Base-by-base conservation (phyloP, 2,888 invertebrate genomes). In the Pharmacophagus antenor region DNA sequence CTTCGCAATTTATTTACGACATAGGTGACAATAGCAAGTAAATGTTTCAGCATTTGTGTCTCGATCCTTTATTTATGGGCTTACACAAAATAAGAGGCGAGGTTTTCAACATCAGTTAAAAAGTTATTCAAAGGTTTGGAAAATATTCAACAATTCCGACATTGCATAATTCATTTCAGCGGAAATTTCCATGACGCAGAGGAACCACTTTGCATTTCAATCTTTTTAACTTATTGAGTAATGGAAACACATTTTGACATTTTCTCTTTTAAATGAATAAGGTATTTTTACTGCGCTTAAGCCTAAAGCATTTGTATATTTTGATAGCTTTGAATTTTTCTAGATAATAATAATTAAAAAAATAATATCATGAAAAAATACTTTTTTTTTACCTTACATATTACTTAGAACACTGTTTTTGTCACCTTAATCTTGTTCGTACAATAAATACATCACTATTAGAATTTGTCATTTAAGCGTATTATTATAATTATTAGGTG, bases 121-220 rank as follows among this genome's bases (percentile, higher is more conserved):
- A 51, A 60, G 60, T 56, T 56, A 60, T 60, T 60, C 55, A 60
- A 56, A 51, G 56, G 51, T 60, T 47, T 55, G 55, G 37, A 60
- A 60, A 60, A 60, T 61, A 60, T 61, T 56, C 56, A 61, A 61
- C 46, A 56, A 51, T 61, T 56, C 25, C 54, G 27, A 17, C 60
- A 50, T 61, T 56, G 47, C 60, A 61, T 61, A 61, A 61, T 56
- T 61, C 56, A 56, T 56, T 61, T 56, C 47, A 41, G 60, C 55
- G 60, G 60, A 56, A 47, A 56, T 61, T 56, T 61, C 60, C 60
- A 61, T 61, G 60, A 56, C 60, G 60, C 60, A 47, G 60, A 25
- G 60, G 51, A 51, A 61, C 46, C 56, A 56, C 54, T 61, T 61
- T 61, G 60, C 60, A 61, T 61, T 56, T 56, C 60, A 61, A 61